Conservation (phyloP, 37 sponge, comb jelly and placozoan species). For the Halichondria panicea region DNA sequence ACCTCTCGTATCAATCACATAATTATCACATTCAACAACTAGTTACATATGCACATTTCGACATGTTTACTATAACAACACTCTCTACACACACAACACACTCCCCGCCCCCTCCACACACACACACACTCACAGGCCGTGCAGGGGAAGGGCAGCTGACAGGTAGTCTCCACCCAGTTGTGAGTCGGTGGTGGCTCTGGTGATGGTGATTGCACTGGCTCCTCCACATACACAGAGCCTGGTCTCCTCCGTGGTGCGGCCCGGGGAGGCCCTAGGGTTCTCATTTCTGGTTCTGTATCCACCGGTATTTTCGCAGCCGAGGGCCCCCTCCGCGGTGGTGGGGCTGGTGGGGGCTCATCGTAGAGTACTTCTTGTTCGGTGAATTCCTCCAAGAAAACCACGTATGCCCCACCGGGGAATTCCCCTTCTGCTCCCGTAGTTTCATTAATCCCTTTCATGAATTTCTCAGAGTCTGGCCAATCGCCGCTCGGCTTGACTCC, state of each 20-base stretch:
- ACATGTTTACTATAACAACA: not conserved
- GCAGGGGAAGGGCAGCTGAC: conserved; percentile 35
- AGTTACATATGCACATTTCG: not conserved
- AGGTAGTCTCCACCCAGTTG: conserved; percentile 28
- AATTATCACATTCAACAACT: no score
- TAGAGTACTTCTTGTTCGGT: not conserved
- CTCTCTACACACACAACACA: not conserved
- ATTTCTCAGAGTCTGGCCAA: conserved; percentile 60
- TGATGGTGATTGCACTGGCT: not conserved
- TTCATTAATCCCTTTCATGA: conserved; percentile 68
- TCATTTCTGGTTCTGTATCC: not conserved
- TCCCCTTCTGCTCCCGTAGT: conserved; percentile 54
- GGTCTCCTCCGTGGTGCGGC: not conserved
- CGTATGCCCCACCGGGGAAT: conserved; percentile 72
- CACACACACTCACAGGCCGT: conserved; percentile 41
- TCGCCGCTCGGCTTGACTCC: conserved; percentile 8
- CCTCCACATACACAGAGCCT: not conserved
- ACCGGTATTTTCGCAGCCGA: not conserved
- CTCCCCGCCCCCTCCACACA: conserved; percentile 5
- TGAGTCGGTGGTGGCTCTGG: conserved; percentile 1
- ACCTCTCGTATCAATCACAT: not conserved
- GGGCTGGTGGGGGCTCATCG: conserved; percentile 26
- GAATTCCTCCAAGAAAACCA: conserved; percentile 49
- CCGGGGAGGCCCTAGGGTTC: not conserved
- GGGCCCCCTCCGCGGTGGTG: not conserved